Evolutionary conservation across 2,797 vertebrate species (phyloP).

Genomic region (Mus minutoides): DNA sequence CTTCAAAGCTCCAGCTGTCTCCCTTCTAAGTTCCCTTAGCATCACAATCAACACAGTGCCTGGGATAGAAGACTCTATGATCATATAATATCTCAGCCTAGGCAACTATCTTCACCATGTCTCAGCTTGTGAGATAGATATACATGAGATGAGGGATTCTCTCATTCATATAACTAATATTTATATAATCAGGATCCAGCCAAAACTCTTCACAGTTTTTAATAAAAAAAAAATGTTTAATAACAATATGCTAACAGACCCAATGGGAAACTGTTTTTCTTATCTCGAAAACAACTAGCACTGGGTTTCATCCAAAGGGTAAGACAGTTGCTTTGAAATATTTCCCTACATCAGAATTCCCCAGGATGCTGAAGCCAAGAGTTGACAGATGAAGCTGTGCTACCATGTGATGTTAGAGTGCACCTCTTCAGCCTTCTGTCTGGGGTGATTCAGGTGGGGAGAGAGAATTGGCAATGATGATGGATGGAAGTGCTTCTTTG

Average conservation of each 20-base stretch:
- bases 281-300: slow-evolving; percentile 44
- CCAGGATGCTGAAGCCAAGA: slow-evolving; percentile 23
- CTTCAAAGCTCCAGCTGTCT: neutral
- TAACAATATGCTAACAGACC: slow-evolving; percentile 34
- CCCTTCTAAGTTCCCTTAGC: neutral
- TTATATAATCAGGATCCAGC: neutral
- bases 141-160: neutral
- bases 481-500: neutral
- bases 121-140: neutral
- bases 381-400: neutral
- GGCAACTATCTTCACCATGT: neutral
- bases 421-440: neutral
- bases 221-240: slow-evolving; percentile 12
- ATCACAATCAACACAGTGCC: neutral
- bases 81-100: neutral
- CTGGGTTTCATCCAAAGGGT: neutral
- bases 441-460: slow-evolving; percentile 2
- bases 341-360: slow-evolving; percentile 47
- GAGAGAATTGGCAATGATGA: neutral
- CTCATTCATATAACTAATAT: slow-evolving; percentile 15
- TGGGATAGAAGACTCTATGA: neutral
- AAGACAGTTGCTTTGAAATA: slow-evolving; percentile 34
- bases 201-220: neutral
- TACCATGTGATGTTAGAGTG: neutral
- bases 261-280: slow-evolving; percentile 10